Evolutionary conservation across 1,140 invertebrate genomes (phyloP), one percentile per base, ranked within the genome.

Genomic region (Drosophila rufa): DNA sequence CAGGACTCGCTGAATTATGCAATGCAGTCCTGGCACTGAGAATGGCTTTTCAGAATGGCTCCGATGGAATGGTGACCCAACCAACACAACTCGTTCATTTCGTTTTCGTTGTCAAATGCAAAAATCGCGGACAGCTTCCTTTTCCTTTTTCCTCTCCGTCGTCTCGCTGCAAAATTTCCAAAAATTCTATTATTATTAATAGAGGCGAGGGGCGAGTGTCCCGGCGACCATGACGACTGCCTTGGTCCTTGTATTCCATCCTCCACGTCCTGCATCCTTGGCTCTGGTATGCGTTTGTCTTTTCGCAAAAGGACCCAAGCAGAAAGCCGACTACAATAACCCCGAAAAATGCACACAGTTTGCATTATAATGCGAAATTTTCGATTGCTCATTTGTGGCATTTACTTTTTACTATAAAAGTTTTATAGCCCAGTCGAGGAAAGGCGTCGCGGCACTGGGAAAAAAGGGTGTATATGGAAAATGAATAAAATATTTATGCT

Each of bases 311-410:
- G 51, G 51, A 55, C 4, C 51, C 51, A 22, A 22, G 51, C 79
- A 47, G 17, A 81, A 69, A 81, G 64, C 57, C 68, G 80, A 87
- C 84, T 87, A 87, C 84, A 87, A 87, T 87, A 87, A 81, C 84
- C 84, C 69, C 84, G 84, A 87, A 87, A 90, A 90, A 90, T 90
- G 85, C 85, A 90, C 85, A 90, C 85, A 90, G 85, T 85, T 90
- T 90, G 85, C 85, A 90, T 90, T 90, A 90, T 90, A 90, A 90
- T 90, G 85, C 85, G 85, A 90, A 87, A 90, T 90, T 90, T 90
- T 90, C 85, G 85, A 90, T 90, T 90, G 85, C 85, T 90, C 85
- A 90, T 90, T 90, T 90, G 85, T 90, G 85, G 85, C 85, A 90
- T 90, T 90, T 90, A 90, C 85, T 82, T 90, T 90, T 90, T 90